A percentile compares a stretch with the other conserved stretches of the same genome.
phyloP scores from a whole-genome alignment of 2,113 vertebrate species.

The Oncorhynchus kisutch region DNA sequence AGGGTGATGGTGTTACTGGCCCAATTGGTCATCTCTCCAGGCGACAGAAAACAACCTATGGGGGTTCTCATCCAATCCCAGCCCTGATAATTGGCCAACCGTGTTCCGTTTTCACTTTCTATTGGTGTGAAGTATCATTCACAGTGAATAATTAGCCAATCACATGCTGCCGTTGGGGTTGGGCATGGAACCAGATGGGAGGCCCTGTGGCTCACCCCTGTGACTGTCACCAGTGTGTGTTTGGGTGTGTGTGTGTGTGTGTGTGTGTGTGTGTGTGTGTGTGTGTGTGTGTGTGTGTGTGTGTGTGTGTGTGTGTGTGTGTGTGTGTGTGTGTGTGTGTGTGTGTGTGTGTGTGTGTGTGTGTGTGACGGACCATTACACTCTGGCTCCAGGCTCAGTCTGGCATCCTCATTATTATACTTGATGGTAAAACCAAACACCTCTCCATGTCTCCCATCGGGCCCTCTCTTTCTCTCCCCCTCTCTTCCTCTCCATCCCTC shows the following conservation, averaged over 20 bases:
- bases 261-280: slow-evolving; percentile 7
- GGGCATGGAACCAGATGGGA: slow-evolving; percentile 60
- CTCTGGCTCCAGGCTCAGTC: slow-evolving; percentile 30
- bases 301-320: not conserved
- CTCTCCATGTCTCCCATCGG: not conserved
- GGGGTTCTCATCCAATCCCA: slow-evolving; percentile 11
- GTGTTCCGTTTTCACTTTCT: slow-evolving; percentile 51
- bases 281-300: not conserved
- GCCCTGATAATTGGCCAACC: slow-evolving; percentile 56
- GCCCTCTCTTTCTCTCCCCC: not conserved
- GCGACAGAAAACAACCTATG: slow-evolving; percentile 18
- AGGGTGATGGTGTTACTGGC: slow-evolving; percentile 7
- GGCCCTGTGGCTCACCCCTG: slow-evolving; percentile 41
- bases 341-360: not conserved
- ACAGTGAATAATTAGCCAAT: slow-evolving; percentile 70
- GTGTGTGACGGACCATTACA: slow-evolving; percentile 18
- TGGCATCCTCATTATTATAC: slow-evolving; percentile 35
- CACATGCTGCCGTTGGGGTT: slow-evolving; percentile 49
- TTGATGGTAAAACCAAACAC: slow-evolving; percentile 24
- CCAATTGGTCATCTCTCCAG: slow-evolving; percentile 34
- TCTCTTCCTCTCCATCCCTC: slow-evolving; percentile 4
- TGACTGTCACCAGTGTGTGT: slow-evolving; percentile 33
- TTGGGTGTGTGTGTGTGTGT: not conserved
- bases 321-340: not conserved
- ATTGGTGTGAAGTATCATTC: slow-evolving; percentile 67